Conservation (phyloP, 2,888 invertebrate genomes). For the Leucania comma region DNA sequence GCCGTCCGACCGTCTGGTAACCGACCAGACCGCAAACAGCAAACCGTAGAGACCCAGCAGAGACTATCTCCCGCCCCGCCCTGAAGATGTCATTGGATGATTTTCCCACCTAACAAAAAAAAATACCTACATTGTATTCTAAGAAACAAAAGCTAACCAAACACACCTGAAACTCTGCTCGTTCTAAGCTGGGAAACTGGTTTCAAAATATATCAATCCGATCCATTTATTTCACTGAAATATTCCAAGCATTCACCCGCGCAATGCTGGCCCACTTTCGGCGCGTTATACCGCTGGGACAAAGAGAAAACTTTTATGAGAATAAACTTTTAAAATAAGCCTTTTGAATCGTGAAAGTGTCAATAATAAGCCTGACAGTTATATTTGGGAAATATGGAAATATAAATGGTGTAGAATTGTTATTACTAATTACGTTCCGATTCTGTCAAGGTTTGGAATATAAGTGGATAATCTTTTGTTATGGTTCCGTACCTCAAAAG, state of each 20-base stretch:
- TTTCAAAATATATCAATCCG: slow-evolving; percentile 41
- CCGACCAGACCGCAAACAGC: too few species aligned
- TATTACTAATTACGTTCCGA: background rate
- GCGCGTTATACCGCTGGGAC: slow-evolving; percentile 34
- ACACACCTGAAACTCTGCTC: background rate
- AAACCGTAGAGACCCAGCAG: too few species aligned
- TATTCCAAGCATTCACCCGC: slow-evolving; percentile 30
- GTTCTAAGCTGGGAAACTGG: background rate
- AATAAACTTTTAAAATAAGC: slow-evolving; percentile 60
- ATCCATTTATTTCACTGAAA: slow-evolving; percentile 48
- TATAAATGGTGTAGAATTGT: slow-evolving; percentile 11
- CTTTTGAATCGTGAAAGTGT: slow-evolving; percentile 43
- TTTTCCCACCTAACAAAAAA: too few species aligned
- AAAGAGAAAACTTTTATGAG: slow-evolving; percentile 47
- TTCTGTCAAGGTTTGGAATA: background rate
- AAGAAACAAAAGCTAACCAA: slow-evolving; percentile 1
- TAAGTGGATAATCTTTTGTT: background rate
- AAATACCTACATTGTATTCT: too few species aligned
- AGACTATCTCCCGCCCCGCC: too few species aligned
- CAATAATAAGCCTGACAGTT: slow-evolving; percentile 23
- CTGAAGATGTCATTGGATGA: too few species aligned
- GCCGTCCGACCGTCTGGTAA: too few species aligned
- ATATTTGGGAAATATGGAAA: slow-evolving; percentile 18
- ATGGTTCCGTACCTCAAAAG: too few species aligned
- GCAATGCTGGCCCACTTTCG: slow-evolving; percentile 33